These are phyloP conservation scores for Crocallis elinguaria DNA, from an alignment of 2,888 invertebrate species.

Conservation along the genomic window DNA sequence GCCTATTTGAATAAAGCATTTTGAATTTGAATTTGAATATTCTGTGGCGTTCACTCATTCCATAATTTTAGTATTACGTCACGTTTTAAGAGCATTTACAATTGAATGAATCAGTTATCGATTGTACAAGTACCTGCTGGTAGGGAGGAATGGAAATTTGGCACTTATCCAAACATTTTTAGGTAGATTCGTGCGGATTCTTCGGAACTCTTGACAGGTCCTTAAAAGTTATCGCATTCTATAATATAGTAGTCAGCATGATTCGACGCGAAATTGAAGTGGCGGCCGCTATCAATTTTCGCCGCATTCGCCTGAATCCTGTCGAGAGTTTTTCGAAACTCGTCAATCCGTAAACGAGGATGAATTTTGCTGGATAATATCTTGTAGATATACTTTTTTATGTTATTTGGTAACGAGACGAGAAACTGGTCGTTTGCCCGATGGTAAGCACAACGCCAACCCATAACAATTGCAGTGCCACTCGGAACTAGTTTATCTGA, in stretches of 20 bases:
- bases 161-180: constrained; percentile 38
- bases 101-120: constrained; percentile 37
- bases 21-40: too few relatives aligned
- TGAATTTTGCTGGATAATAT: constrained; percentile 37
- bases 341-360: constrained; percentile 44
- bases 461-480: too few relatives aligned
- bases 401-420: too few relatives aligned
- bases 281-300: constrained; percentile 48
- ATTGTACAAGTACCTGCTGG: constrained; percentile 25
- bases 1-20: too few relatives aligned
- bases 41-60: not conserved
- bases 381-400: too few relatives aligned
- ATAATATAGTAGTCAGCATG: constrained; percentile 47
- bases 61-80: constrained; percentile 1
- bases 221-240: constrained; percentile 43
- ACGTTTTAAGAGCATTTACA: constrained; percentile 30
- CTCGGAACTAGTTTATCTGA: too few relatives aligned
- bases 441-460: too few relatives aligned
- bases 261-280: constrained; percentile 42
- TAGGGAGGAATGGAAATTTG: constrained; percentile 28
- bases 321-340: constrained; percentile 42
- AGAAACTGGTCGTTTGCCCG: too few relatives aligned
- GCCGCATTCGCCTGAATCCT: constrained; percentile 29
- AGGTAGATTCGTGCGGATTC: constrained; percentile 22
- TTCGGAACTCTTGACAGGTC: constrained; percentile 36